These are phyloP conservation scores for Uropetala carovei DNA, from an alignment of 2,888 invertebrate species.

Conservation along the genomic window DNA sequence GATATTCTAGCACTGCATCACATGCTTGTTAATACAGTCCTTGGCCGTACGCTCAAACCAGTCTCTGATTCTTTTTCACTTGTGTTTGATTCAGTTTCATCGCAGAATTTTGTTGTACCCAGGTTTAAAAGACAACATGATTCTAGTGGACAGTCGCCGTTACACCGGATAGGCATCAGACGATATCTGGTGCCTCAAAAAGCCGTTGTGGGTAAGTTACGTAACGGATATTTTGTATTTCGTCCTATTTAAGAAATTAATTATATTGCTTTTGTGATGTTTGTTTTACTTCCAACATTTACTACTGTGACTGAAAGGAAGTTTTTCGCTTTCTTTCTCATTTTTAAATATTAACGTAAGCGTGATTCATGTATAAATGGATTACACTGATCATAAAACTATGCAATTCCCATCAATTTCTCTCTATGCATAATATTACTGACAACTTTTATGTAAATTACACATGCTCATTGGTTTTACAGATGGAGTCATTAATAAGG, in stretches of 20 bases:
- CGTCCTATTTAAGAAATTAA: neutral
- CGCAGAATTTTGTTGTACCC: neutral
- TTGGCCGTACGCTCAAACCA: neutral
- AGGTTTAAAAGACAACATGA: neutral
- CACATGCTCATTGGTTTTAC: neutral
- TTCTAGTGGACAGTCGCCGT: conserved; percentile 12
- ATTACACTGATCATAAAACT: neutral
- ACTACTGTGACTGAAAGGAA: neutral
- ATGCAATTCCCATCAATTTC: neutral
- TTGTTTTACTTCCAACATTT: neutral
- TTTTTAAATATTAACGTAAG: neutral
- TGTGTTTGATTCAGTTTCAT: neutral
- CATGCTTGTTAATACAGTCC: neutral
- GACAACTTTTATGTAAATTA: neutral
- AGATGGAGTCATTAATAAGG: conserved; percentile 51
- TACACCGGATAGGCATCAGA: conserved; percentile 24
- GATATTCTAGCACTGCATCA: neutral
- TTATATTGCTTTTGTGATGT: neutral
- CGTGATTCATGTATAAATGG: neutral
- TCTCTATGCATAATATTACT: neutral
- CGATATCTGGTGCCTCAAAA: conserved; percentile 28
- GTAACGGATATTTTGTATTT: neutral
- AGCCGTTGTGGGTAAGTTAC: conserved; percentile 48
- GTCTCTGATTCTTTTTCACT: neutral
- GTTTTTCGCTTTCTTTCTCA: neutral